phyloP scores from a whole-genome alignment of 2,888 invertebrate genomes.

The Acheta domesticus region DNA sequence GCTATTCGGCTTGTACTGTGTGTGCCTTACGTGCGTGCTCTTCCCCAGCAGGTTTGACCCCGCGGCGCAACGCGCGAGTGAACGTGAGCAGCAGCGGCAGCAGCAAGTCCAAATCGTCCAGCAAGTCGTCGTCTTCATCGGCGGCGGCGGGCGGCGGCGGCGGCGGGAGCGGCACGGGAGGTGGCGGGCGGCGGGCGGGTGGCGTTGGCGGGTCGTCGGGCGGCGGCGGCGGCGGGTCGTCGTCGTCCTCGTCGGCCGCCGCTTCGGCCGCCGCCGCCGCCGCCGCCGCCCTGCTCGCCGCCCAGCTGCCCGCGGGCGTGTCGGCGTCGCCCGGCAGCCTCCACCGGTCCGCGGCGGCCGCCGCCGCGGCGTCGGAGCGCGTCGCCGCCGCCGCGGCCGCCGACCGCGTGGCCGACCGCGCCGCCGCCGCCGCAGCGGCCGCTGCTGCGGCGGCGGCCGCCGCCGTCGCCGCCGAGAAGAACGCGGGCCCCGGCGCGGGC shows the following conservation, averaged over 20 bases:
- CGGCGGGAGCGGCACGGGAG: not conserved
- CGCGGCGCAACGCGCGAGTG: not conserved
- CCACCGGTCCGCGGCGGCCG: not conserved
- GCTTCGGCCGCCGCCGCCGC: conserved; percentile 26
- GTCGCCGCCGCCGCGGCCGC: conserved; percentile 20
- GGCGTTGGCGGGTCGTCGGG: not conserved
- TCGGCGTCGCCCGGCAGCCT: not conserved
- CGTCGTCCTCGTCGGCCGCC: conserved; percentile 29
- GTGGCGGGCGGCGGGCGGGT: not conserved
- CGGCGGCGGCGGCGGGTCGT: not conserved
- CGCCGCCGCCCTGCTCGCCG: not conserved
- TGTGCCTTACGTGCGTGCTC: no score
- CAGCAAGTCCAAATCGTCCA: conserved; percentile 29
- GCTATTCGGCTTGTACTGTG: no score
- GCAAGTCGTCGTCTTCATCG: conserved; percentile 26
- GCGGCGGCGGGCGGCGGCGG: not conserved
- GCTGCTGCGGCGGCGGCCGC: not conserved
- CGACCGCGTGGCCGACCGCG: not conserved
- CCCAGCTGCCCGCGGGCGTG: not conserved
- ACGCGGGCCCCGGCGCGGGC: conserved; percentile 24
- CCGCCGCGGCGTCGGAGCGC: conserved; percentile 22
- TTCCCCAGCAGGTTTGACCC: not conserved
- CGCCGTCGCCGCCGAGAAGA: not conserved
- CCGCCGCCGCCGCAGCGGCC: not conserved
- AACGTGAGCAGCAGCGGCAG: not conserved